Conservation (phyloP, 2,113 vertebrate genomes). For the Alethe castanea region DNA sequence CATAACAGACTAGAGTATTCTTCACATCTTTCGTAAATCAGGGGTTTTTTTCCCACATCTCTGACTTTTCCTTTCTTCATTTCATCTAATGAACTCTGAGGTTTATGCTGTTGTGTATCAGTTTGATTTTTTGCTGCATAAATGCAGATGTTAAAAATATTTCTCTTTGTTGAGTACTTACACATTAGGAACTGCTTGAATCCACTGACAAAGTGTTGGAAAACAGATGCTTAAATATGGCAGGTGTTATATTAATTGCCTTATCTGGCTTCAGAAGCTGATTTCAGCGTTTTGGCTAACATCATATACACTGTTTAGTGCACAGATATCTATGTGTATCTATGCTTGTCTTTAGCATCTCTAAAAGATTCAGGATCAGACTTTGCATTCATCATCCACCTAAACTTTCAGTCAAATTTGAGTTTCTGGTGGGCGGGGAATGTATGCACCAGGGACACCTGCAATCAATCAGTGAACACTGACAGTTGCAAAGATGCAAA, state of each 20-base stretch:
- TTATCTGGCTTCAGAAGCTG: background rate
- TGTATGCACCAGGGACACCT: background rate
- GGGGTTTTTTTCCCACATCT: background rate
- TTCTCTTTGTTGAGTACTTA: background rate
- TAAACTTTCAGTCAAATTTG: background rate
- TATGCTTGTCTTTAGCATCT: background rate
- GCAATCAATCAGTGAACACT: background rate
- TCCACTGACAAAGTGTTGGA: background rate
- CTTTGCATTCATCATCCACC: background rate
- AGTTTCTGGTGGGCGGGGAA: background rate
- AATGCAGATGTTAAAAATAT: background rate
- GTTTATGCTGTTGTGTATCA: background rate
- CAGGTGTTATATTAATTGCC: background rate
- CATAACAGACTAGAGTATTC: background rate
- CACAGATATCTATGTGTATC: background rate
- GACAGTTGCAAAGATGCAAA: background rate
- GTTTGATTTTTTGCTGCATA: background rate
- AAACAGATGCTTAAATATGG: background rate
- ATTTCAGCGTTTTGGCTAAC: background rate
- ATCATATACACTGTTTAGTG: background rate
- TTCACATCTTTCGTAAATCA: background rate
- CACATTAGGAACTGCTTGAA: background rate
- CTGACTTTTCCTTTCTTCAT: background rate
- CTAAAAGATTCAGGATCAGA: background rate
- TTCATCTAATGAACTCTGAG: background rate